These are phyloP conservation scores for Coreius guichenoti DNA, from an alignment of 2,797 vertebrate genomes.

Conservation along the genomic window DNA sequence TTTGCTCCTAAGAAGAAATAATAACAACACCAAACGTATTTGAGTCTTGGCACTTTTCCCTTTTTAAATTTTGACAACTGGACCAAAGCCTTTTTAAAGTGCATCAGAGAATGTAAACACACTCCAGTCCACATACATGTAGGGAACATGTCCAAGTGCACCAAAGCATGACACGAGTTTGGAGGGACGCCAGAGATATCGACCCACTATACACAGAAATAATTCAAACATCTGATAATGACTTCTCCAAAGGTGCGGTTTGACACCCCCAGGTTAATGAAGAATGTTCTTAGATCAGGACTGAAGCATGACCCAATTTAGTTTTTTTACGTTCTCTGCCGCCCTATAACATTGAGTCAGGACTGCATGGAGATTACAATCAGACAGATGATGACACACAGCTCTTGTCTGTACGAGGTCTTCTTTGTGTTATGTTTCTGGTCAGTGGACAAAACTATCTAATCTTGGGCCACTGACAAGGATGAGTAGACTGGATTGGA, in stretches of 20 bases:
- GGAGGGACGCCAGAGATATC: neutral
- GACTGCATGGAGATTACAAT: constrained; percentile 23
- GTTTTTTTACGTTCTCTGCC: neutral
- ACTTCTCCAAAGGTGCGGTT: constrained; percentile 35
- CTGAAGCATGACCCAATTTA: constrained; percentile 15
- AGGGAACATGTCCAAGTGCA: neutral
- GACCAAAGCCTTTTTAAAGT: neutral
- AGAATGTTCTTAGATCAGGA: neutral
- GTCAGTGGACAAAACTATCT: constrained; percentile 19
- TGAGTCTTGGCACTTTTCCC: neutral
- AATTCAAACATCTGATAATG: constrained; percentile 41
- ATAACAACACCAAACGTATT: neutral
- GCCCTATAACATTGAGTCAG: neutral
- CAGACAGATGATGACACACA: constrained; percentile 39
- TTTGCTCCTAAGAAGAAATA: neutral
- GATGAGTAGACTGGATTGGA: constrained; percentile 11
- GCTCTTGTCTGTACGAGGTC: constrained; percentile 20
- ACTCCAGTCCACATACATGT: neutral
- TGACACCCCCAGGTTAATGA: constrained; percentile 45
- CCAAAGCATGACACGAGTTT: neutral
- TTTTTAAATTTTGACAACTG: neutral
- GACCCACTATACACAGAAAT: constrained; percentile 5
- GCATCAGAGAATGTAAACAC: neutral
- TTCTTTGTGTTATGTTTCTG: constrained; percentile 31
- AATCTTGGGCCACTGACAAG: constrained; percentile 9